These are phyloP conservation scores for Miniopterus natalensis DNA, from an alignment of 2,113 vertebrate genomes.

Conservation along the genomic window DNA sequence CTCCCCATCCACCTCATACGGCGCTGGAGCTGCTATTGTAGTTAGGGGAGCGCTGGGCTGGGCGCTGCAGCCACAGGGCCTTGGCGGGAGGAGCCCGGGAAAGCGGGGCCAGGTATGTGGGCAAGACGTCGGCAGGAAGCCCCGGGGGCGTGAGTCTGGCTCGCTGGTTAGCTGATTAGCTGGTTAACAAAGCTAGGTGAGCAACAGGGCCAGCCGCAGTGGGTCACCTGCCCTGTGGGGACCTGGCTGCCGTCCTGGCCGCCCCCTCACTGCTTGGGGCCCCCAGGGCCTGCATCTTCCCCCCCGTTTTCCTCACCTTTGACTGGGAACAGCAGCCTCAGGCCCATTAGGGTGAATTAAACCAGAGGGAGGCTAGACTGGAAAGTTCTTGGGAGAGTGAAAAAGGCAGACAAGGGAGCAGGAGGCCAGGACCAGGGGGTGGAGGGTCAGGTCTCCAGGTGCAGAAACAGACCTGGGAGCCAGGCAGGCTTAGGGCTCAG, in stretches of 20 bases:
- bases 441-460: fast-evolving
- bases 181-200: neutral
- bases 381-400: neutral
- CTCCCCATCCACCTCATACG: conserved; percentile 85
- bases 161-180: fast-evolving
- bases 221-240: fast-evolving
- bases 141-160: fast-evolving
- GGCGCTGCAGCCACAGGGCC: conserved; percentile 67
- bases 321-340: fast-evolving
- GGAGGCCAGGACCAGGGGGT: fast-evolving
- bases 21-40: conserved; percentile 84
- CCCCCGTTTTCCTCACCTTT: fast-evolving
- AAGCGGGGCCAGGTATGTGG: neutral
- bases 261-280: fast-evolving
- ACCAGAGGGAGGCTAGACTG: neutral
- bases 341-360: neutral
- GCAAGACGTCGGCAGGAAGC: neutral
- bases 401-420: neutral
- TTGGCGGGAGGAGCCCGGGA: neutral
- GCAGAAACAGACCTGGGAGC: neutral
- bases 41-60: conserved; percentile 78
- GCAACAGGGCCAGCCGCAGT: fast-evolving
- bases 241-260: neutral
- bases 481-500: neutral
- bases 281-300: neutral